Evolutionary conservation across 1,140 invertebrate genomes (phyloP), one percentile per base, ranked within the genome.

Genomic region (Sycophila sp.): DNA sequence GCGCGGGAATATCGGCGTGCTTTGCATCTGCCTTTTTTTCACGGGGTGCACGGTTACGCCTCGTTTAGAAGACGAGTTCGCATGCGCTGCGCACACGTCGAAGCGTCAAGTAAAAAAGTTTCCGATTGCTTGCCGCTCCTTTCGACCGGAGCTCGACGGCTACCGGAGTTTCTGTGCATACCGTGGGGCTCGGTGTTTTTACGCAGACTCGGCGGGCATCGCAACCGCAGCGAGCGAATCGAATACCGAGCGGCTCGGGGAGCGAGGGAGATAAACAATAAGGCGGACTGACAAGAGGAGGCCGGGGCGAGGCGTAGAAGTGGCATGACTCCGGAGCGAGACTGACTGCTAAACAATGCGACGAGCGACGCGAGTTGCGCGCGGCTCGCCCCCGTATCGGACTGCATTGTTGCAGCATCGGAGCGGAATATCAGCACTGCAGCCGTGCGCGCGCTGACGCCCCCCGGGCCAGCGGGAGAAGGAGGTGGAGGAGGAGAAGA

Each of bases 251-350:
- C 15, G 24, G 19, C 22, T 7, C 7, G 55, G 13, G 13, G 26
- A 28, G 26, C 8, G 51, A 28, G n/a, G 22, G 60, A 34, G 60
- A 49, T 63, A 63, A 63, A 49, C 60, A 63, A 63, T 63, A 63
- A 63, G 45, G 42, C 45, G 26, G 36, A 60, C 38, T 45, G 58
- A 65, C 34, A 40, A 30, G 53, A 59, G 55, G 26, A 58, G 55
- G 15, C 7, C 10, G 19, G 24, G 56, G 58, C 19, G 30, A 36
- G 38, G 42, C 56, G 38, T 64, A 66, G 74, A 74, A 73, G 72
- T 73, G 34, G 65, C 73, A 71, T 75, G 58, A 47, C n/a, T 69
- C 26, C 45, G 15, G 60, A 56, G 32, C 51, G 58, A 66, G 36
- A 66, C 53, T 63, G 56, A 70, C 28, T 64, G 36, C 24, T 38